Percentiles rank a stretch among this genome's conserved stretches.
Conservation (phyloP, 1,140 invertebrate genomes). For the Brachionus rotundiformis region DNA sequence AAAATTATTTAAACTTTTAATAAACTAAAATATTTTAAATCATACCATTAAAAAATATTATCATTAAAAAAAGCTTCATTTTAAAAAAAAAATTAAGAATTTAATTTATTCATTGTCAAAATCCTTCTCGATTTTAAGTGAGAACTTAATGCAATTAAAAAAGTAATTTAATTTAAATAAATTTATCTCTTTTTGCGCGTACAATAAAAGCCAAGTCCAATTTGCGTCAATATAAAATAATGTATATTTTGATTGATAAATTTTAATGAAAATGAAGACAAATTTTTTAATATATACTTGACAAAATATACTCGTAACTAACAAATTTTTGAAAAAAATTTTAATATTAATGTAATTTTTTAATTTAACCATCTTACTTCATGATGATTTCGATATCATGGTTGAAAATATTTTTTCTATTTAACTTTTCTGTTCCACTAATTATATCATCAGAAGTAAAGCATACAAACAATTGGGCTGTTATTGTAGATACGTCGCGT, state of each 20-base stretch:
- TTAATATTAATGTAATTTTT: not conserved
- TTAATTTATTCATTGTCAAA: not conserved
- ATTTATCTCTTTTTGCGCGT: not conserved
- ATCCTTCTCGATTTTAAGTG: not conserved
- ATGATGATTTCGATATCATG: not conserved
- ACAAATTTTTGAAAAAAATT: not conserved
- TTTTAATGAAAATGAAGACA: not conserved
- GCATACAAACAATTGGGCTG: constrained; percentile 95
- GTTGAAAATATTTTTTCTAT: not conserved
- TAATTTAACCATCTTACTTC: not conserved
- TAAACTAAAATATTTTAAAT: no score
- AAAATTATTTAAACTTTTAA: no score
- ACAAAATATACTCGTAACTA: not conserved
- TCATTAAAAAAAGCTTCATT: not conserved
- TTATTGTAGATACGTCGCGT: constrained; percentile 92
- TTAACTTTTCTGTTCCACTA: not conserved
- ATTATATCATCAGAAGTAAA: not conserved
- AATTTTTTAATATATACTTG: not conserved
- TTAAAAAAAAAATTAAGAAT: no score
- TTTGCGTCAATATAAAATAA: no score
- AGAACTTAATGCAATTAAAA: not conserved
- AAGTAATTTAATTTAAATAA: not conserved
- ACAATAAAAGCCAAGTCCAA: no score
- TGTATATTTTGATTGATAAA: no score
- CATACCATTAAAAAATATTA: not conserved